Evolutionary conservation across 1,140 invertebrate genomes (phyloP).

Genomic region (Heliconius melpomene): DNA sequence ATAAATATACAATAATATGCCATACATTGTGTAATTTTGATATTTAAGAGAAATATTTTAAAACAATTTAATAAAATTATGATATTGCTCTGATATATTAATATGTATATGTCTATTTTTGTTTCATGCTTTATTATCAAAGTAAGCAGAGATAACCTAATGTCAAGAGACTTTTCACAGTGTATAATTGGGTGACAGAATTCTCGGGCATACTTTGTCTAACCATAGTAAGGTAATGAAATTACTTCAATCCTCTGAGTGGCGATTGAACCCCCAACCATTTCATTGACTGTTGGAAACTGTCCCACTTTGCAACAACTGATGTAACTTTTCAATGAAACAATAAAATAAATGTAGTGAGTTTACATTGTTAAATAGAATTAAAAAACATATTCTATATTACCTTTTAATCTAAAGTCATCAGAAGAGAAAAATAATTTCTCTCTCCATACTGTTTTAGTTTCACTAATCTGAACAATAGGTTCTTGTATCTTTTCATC

Average conservation of each 20-base stretch:
- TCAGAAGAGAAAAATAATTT: slow-evolving; percentile 81
- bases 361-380: background rate
- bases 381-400: background rate
- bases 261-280: too few species aligned
- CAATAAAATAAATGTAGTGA: background rate
- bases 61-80: background rate
- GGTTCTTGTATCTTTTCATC: slow-evolving; percentile 40
- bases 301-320: too few species aligned
- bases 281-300: too few species aligned
- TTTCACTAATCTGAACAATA: slow-evolving; percentile 39
- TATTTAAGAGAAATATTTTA: background rate
- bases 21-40: background rate
- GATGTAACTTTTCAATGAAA: too few species aligned
- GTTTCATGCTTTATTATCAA: too few species aligned
- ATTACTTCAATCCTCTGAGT: too few species aligned
- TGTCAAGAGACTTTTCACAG: too few species aligned
- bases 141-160: too few species aligned
- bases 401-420: slow-evolving; percentile 83
- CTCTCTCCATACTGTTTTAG: slow-evolving; percentile 76
- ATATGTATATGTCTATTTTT: background rate
- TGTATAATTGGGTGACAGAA: too few species aligned
- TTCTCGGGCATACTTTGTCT: too few species aligned
- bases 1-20: background rate
- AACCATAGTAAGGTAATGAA: too few species aligned
- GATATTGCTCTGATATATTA: background rate